Evolutionary conservation across 2,888 invertebrate genomes (phyloP).

Genomic region (Ophioninae sp.): DNA sequence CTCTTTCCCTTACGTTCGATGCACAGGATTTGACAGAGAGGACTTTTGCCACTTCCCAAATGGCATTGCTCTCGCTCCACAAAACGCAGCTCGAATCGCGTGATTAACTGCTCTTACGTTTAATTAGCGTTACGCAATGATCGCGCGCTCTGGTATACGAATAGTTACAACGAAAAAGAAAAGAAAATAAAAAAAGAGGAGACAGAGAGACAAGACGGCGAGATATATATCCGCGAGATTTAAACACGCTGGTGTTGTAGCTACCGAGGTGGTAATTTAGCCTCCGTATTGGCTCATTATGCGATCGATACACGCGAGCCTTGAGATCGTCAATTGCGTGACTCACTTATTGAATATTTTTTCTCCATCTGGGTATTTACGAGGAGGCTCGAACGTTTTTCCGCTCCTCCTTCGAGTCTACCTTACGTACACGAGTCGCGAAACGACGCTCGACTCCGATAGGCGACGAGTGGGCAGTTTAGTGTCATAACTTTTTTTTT

Average conservation of each 20-base stretch:
- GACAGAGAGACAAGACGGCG: conserved; percentile 37
- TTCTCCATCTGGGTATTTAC: neutral
- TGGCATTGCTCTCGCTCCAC: conserved; percentile 48
- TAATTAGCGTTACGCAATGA: conserved; percentile 59
- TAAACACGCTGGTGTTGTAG: conserved; percentile 30
- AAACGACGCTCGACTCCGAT: too few species aligned
- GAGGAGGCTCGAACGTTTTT: neutral
- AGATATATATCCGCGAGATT: conserved; percentile 53
- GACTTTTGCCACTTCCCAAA: conserved; percentile 49
- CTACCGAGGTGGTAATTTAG: conserved; percentile 49
- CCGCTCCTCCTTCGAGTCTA: neutral
- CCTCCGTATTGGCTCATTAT: conserved; percentile 40
- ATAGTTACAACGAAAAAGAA: conserved; percentile 39
- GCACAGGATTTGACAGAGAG: conserved; percentile 12
- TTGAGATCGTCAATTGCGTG: conserved; percentile 38
- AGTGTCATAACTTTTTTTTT: too few species aligned
- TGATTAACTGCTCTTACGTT: conserved; percentile 56
- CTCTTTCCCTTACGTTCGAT: conserved; percentile 24
- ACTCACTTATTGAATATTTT: conserved; percentile 39
- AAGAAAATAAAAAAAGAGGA: conserved; percentile 31
- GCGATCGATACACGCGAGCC: conserved; percentile 57
- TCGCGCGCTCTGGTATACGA: conserved; percentile 38
- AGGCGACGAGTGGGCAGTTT: too few species aligned
- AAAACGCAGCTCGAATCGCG: conserved; percentile 53
- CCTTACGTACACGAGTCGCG: too few species aligned